Evolutionary conservation across 2,888 invertebrate genomes (phyloP), one percentile per base, ranked within the genome.

Genomic region (Helobdella robusta): DNA sequence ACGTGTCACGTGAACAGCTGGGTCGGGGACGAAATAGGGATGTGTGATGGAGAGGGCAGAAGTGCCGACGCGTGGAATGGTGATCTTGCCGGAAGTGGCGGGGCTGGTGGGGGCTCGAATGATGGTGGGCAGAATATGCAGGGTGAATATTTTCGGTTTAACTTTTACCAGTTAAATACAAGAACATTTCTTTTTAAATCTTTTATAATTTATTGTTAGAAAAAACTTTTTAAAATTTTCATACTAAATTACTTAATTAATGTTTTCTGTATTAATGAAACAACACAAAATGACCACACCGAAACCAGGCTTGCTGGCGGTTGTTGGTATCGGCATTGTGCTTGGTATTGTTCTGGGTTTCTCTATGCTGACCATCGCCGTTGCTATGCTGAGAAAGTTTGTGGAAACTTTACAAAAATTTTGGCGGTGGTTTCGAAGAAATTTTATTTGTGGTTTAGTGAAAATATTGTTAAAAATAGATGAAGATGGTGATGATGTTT

Each of bases 1-100:
- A 15, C 25, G 28, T 61, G 61, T 25, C 28, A 61, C 86, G 1
- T 86, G 86, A 0, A 83, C 80, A 0, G 86, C 86, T 67, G 86
- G 75, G 70, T 86, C 86, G 1, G 84, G 85, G n/a, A 86, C 83
- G 67, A 86, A 84, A 72, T 84, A 85, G 74, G 86, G 85, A 85
- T 56, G 78, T 79, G 34, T 83, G 64, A 64, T 83, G 75, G 70
- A 81, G 79, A 8, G 78, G 75, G 67, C 81, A 80, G 56, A 79
- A 34, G 35, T 35, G 59, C 35, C n/a, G 59, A 36, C 36, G 59
- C 59, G 15, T 59, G 59, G 59, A 59, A 59, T 59, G 59, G 23
- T 35, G 59, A 59, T n/a, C 11, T 15, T 11, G 44, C 11, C 15
- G 11, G 11, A 11, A 6, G 23, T 52, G 52, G 15, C 11, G 56